phyloP scores from a whole-genome alignment of 2,888 invertebrate species.

The Zygaena filipendulae region DNA sequence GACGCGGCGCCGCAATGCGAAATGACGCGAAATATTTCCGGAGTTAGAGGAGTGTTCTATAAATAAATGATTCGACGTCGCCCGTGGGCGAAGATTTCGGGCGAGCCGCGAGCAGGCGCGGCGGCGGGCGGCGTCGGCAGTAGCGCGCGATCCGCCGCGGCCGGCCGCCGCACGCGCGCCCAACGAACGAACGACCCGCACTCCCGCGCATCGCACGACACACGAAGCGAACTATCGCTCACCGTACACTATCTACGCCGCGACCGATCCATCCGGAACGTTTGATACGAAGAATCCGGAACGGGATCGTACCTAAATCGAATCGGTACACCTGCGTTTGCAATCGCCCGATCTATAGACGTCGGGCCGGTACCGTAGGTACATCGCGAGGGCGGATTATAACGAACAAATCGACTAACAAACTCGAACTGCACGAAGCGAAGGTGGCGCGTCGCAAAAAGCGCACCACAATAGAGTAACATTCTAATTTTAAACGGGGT shows the following conservation, averaged over 20 bases:
- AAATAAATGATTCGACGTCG: slow-evolving; percentile 62
- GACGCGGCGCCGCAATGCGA: slow-evolving; percentile 50
- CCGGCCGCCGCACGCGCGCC: slow-evolving; percentile 62
- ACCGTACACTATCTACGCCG: slow-evolving; percentile 39
- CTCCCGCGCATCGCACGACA: slow-evolving; percentile 49
- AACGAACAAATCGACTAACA: slow-evolving; percentile 66
- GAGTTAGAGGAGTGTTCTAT: slow-evolving; percentile 67
- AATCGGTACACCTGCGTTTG: slow-evolving; percentile 21
- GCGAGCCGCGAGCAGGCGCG: slow-evolving; percentile 37
- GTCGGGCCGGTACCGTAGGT: slow-evolving; percentile 21
- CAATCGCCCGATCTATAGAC: slow-evolving; percentile 36
- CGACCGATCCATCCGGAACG: slow-evolving; percentile 20
- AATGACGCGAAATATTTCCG: slow-evolving; percentile 69
- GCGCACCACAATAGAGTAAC: slow-evolving; percentile 67
- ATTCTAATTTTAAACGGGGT: slow-evolving; percentile 65
- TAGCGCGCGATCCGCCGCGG: slow-evolving; percentile 64
- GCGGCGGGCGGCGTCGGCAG: slow-evolving; percentile 52
- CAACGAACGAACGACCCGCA: slow-evolving; percentile 70
- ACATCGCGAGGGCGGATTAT: slow-evolving; percentile 61
- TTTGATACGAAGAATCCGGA: slow-evolving; percentile 5
- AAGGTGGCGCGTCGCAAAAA: slow-evolving; percentile 67
- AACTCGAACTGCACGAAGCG: slow-evolving; percentile 64
- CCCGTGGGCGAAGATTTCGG: slow-evolving; percentile 64
- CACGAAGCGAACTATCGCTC: slow-evolving; percentile 35
- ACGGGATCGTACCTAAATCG: slow-evolving; percentile 10